Percentiles rank a stretch among this genome's conserved stretches.
Evolutionary conservation across 2,888 invertebrate species (phyloP).

Genomic region (Leucophenga maculata): DNA sequence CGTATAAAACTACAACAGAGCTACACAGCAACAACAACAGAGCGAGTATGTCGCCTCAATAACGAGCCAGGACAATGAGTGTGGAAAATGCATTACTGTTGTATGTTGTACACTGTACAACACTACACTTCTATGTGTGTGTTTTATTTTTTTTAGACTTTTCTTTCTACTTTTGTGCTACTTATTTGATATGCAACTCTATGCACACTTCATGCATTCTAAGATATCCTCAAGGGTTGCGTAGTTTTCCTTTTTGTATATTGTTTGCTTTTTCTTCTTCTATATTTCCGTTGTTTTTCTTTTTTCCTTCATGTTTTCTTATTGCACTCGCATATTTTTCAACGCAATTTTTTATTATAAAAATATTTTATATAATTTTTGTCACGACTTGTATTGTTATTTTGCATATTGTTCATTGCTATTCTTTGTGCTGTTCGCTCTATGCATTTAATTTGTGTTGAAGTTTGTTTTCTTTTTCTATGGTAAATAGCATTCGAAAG

Average conservation of each 20-base stretch:
- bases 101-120: too few relatives aligned
- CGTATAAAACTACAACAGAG: background rate
- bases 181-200: too few relatives aligned
- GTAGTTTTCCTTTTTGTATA: constrained; percentile 17
- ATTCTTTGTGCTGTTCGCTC: too few relatives aligned
- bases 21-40: too few relatives aligned
- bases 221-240: constrained; percentile 22
- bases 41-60: too few relatives aligned
- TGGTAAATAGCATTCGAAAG: too few relatives aligned
- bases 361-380: constrained; percentile 7
- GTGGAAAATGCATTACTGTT: too few relatives aligned
- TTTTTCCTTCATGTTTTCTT: background rate
- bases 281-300: constrained; percentile 5
- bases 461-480: too few relatives aligned
- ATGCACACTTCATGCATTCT: background rate
- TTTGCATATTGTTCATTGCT: too few relatives aligned
- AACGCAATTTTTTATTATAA: background rate
- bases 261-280: constrained; percentile 28
- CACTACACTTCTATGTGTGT: background rate
- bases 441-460: too few relatives aligned
- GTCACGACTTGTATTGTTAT: too few relatives aligned
- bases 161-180: background rate
- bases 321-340: constrained; percentile 4
- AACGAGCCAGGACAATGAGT: too few relatives aligned
- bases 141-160: background rate